A percentile compares a stretch with the other conserved stretches of the same genome.
Evolutionary conservation across 2,113 vertebrate species (phyloP).

Genomic region (Aepyceros melampus): DNA sequence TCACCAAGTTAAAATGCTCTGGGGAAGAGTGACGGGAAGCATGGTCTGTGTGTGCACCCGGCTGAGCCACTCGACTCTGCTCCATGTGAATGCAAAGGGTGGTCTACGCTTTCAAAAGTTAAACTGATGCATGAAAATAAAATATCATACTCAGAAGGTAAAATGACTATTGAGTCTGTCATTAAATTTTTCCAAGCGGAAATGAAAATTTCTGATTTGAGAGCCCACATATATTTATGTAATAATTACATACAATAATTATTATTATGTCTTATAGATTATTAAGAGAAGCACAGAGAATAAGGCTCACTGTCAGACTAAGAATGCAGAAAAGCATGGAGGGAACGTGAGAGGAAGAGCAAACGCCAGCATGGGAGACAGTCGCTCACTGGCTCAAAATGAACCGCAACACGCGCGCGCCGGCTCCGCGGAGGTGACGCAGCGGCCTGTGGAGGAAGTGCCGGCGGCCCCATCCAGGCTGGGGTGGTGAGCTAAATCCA

Average conservation of each 20-base stretch:
- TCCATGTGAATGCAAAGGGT: not conserved
- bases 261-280: not conserved
- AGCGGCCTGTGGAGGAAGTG: not conserved
- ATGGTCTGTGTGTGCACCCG: not conserved
- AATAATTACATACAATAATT: not conserved
- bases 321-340: not conserved
- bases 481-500: not conserved
- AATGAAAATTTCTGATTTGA: not conserved
- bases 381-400: not conserved
- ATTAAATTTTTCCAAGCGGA: not conserved
- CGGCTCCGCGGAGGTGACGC: not conserved
- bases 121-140: not conserved
- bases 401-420: rapidly evolving
- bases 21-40: not conserved
- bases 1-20: not conserved
- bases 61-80: not conserved
- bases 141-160: not conserved
- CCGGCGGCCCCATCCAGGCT: not conserved
- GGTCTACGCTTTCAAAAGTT: not conserved
- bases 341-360: not conserved
- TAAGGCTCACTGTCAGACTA: not conserved
- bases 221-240: not conserved
- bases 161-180: not conserved
- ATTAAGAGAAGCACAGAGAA: not conserved
- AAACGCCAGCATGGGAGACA: not conserved